Evolutionary conservation across 1,140 invertebrate genomes (phyloP).

Genomic region (Pantala flavescens): DNA sequence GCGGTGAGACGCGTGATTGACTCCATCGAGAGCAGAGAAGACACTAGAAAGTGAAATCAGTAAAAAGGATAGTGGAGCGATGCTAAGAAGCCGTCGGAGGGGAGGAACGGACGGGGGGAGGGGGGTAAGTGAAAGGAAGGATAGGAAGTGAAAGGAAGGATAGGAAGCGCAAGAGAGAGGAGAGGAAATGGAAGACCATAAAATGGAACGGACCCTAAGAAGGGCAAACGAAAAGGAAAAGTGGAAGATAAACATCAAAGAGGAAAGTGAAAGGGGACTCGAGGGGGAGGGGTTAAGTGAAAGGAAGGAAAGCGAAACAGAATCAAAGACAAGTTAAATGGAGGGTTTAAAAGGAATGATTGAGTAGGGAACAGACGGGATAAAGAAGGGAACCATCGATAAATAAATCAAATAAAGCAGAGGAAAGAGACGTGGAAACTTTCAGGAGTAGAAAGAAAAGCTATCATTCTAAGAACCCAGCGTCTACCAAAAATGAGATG

Average conservation of each 20-base stretch:
- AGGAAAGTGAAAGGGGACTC: not conserved
- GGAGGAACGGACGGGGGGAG: not conserved
- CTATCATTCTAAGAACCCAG: too few species aligned
- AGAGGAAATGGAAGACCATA: not conserved
- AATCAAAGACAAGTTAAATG: not conserved
- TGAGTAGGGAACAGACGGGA: too few species aligned
- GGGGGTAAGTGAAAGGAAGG: not conserved
- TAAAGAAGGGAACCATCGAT: too few species aligned
- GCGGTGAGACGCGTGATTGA: too few species aligned
- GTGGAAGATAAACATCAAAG: too few species aligned
- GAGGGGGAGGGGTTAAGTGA: not conserved
- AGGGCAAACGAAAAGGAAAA: not conserved
- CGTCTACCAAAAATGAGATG: too few species aligned
- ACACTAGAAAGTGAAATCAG: not conserved
- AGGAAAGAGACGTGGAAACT: too few species aligned
- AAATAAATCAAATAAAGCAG: too few species aligned
- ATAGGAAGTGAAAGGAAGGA: not conserved
- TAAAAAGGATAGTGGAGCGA: not conserved
- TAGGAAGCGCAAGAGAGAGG: not conserved
- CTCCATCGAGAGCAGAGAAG: too few species aligned
- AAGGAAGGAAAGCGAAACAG: not conserved
- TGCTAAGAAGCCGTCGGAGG: not conserved
- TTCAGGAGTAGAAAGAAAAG: too few species aligned
- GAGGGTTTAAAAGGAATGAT: too few species aligned
- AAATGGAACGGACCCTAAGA: too few species aligned